Conservation (phyloP, 2,888 invertebrate species). For the Tethea ocularis region DNA sequence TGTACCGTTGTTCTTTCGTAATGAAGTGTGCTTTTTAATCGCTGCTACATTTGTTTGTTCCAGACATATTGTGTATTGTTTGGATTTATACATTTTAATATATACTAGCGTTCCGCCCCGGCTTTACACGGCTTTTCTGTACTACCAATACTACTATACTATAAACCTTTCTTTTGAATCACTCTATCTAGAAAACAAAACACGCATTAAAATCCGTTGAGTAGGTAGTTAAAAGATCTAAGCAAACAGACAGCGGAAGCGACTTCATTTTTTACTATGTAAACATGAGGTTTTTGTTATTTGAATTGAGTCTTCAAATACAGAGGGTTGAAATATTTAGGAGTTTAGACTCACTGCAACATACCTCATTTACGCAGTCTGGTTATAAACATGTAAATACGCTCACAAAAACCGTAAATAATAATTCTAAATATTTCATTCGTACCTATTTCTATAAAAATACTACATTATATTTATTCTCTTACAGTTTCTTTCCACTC, state of each 20-base stretch:
- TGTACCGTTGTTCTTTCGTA: constrained; percentile 46
- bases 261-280: too few relatives aligned
- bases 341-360: too few relatives aligned
- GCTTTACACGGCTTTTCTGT: too few relatives aligned
- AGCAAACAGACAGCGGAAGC: too few relatives aligned
- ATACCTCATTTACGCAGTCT: too few relatives aligned
- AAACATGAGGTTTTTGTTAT: not conserved
- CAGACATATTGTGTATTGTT: constrained; percentile 21
- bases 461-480: not conserved
- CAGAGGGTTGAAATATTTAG: not conserved
- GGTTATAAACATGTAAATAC: not conserved
- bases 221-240: too few relatives aligned
- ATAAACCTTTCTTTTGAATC: too few relatives aligned
- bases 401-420: not conserved
- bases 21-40: constrained; percentile 52
- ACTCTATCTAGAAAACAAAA: too few relatives aligned
- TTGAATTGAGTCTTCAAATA: not conserved
- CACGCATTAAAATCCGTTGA: too few relatives aligned
- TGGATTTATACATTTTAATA: constrained; percentile 7
- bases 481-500: constrained; percentile 2
- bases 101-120: too few relatives aligned
- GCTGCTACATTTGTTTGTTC: constrained; percentile 19
- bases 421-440: not conserved
- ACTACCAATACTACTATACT: too few relatives aligned
- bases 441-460: not conserved